phyloP scores from a whole-genome alignment of 2,888 invertebrate genomes.

The Sesia apiformis region DNA sequence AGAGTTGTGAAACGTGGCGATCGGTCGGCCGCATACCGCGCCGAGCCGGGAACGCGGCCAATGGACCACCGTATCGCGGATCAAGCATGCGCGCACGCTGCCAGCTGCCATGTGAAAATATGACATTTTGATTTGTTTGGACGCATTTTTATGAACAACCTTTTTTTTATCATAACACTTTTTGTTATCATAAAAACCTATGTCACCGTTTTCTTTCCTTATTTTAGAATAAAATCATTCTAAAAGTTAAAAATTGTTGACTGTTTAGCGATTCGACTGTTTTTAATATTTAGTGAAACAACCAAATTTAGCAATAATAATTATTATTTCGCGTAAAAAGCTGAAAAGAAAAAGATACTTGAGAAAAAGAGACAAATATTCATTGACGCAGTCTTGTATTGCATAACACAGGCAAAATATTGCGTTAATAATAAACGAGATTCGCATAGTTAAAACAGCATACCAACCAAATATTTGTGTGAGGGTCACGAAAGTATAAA shows the following conservation, averaged over 20 bases:
- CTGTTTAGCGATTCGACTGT: no score
- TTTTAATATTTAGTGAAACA: no score
- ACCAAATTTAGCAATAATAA: no score
- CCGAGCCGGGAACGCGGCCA: conserved; percentile 57
- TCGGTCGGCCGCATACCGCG: conserved; percentile 53
- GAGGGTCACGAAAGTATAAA: conserved; percentile 30
- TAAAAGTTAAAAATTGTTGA: no score
- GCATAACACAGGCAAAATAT: conserved; percentile 30
- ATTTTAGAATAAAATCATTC: no score
- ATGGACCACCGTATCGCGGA: conserved; percentile 35
- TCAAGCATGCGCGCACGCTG: conserved; percentile 10
- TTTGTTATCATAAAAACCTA: no score
- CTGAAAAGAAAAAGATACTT: no score
- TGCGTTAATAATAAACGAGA: conserved; percentile 37
- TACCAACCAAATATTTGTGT: conserved; percentile 31
- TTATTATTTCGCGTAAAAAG: no score
- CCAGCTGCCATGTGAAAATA: conserved; percentile 37
- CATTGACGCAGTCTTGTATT: conserved; percentile 7
- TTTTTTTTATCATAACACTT: neutral
- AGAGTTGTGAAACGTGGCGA: conserved; percentile 59
- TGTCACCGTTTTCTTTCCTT: no score
- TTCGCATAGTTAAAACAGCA: conserved; percentile 32
- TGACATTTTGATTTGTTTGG: conserved; percentile 21
- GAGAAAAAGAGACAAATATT: no score
- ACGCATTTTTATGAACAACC: neutral